A percentile compares a stretch with the other conserved stretches of the same genome.
These are phyloP conservation scores for Thecophora atra DNA, from an alignment of 2,888 invertebrate species.

Conservation along the genomic window DNA sequence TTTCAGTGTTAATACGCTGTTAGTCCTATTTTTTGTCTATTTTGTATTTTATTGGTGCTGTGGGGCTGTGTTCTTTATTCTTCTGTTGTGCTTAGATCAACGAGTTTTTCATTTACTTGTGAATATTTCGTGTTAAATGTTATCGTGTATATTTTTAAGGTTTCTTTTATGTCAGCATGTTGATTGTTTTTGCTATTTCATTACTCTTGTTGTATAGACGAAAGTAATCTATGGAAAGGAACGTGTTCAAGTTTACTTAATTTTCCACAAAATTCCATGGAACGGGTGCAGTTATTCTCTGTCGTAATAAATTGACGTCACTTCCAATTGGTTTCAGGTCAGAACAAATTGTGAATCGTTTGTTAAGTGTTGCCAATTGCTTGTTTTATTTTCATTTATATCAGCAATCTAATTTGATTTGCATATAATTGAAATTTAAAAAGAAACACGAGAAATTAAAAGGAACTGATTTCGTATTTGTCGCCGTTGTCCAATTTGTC, in stretches of 20 bases:
- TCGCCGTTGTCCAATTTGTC: too few species aligned
- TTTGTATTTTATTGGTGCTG: not conserved
- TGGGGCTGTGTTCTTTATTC: not conserved
- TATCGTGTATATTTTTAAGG: too few species aligned
- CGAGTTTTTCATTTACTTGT: not conserved
- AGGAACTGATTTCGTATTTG: too few species aligned
- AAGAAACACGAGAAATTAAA: too few species aligned
- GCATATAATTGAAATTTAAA: too few species aligned
- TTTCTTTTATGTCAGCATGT: too few species aligned
- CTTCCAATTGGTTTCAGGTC: not conserved
- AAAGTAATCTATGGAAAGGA: conserved; percentile 15
- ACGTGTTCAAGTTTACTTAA: conserved; percentile 19
- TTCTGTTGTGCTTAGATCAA: not conserved
- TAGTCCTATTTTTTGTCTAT: not conserved
- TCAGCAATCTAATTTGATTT: conserved; percentile 1
- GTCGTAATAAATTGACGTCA: conserved; percentile 18
- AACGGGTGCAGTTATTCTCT: not conserved
- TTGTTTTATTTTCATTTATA: too few species aligned
- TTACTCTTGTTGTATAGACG: too few species aligned
- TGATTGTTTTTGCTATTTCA: not conserved
- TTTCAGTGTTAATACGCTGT: not conserved
- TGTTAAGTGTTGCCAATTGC: too few species aligned
- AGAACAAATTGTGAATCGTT: too few species aligned
- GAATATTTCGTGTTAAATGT: too few species aligned
- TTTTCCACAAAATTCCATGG: conserved; percentile 5